phyloP scores from a whole-genome alignment of 2,113 vertebrate species.

The Tupaia chinensis region DNA sequence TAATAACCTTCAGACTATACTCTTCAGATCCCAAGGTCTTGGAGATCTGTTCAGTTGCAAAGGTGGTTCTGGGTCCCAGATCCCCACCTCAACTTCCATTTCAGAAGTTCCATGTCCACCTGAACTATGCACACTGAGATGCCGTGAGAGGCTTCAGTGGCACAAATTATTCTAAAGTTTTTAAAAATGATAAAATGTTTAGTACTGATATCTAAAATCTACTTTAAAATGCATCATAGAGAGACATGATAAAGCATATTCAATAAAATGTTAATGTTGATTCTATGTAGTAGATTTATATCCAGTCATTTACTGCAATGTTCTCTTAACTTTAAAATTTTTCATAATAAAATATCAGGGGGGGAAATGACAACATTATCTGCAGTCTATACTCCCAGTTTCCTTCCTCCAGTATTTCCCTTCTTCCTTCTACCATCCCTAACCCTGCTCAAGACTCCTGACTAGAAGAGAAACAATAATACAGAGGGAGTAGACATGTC shows the following conservation, averaged over 20 bases:
- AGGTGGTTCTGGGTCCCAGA: background rate
- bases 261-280: background rate
- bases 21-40: background rate
- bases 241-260: background rate
- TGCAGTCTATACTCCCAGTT: too few relatives aligned
- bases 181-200: background rate
- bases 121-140: rapidly evolving
- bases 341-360: background rate
- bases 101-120: too few relatives aligned
- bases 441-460: background rate
- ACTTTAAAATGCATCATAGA: background rate
- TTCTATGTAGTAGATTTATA: background rate
- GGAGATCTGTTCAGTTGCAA: background rate
- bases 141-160: background rate
- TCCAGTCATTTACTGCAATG: background rate
- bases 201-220: background rate
- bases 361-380: background rate
- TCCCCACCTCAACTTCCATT: background rate
- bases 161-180: background rate
- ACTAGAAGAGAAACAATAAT: background rate
- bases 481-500: background rate
- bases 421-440: background rate
- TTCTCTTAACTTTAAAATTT: background rate
- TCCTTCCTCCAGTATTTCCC: background rate
- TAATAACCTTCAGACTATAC: background rate